Evolutionary conservation across 2,113 vertebrate species (phyloP), one percentile per base, ranked within the genome.

Genomic region (Hystrix brachyura): DNA sequence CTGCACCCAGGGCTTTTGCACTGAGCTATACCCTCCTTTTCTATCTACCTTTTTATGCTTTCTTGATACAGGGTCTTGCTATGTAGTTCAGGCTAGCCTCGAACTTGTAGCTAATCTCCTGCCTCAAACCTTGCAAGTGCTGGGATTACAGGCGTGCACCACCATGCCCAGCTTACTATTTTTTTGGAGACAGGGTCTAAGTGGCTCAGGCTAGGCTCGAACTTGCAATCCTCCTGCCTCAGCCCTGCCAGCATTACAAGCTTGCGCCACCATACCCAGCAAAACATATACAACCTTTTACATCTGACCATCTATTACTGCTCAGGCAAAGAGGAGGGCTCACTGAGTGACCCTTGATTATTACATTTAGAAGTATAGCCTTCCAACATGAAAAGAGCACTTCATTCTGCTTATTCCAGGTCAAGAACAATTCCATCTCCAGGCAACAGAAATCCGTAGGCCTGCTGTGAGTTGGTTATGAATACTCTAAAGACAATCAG

Each of bases 401-500:
- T 95, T 91, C 32, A 55, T 34, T 48, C 19, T 81, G 34, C 25
- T 3, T 27, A 80, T 53, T 83, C 32, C 51, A 65, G 11, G 11
- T 53, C 27, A 94, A 79, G 43, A 86, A 9, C 80, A 95, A 67
- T 81, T 90, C 51, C 57, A 88, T 87, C 38, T 92, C 76, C 51
- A 86, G 11, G 38, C 53, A 84, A 48, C 0, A 90, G 57, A 85
- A 84, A 19, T 83, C 60, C 57, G 12, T 0, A 90, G 9, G 74
- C 14, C 62, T 76, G 59, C 48, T 83, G 60, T 82, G 53, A 83
- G 69, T n/a, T 83, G 59, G 5, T 87, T 79, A 83, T 53, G n/a
- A 95, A 94, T 74, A 53, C 34, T 27, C 57, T 83, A 59, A 32
- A 94, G 72, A 95, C 53, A 46, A 94, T 71, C 79, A 89, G 53